phyloP scores from a whole-genome alignment of 2,888 invertebrate species.

The Dryomyza anilis region DNA sequence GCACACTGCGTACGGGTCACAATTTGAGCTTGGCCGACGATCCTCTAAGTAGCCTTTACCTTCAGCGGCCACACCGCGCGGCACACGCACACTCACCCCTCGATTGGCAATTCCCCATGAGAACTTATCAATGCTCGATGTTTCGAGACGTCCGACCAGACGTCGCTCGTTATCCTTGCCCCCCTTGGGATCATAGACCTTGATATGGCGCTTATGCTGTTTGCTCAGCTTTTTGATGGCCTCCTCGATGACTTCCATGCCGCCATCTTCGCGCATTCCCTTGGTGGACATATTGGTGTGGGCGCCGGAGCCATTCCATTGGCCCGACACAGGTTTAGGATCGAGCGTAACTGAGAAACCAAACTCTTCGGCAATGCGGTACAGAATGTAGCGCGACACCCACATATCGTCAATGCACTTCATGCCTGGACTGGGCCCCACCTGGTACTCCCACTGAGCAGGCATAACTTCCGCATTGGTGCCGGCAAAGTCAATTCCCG shows the following conservation, averaged over 20 bases:
- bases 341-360: slow-evolving; percentile 65
- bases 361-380: slow-evolving; percentile 67
- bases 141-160: slow-evolving; percentile 76
- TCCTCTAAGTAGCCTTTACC: slow-evolving; percentile 79
- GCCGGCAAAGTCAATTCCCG: slow-evolving; percentile 77
- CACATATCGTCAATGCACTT: slow-evolving; percentile 67
- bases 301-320: slow-evolving; percentile 93
- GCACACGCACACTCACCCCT: slow-evolving; percentile 75
- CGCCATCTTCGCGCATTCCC: slow-evolving; percentile 75
- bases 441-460: slow-evolving; percentile 74
- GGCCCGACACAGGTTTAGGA: slow-evolving; percentile 69
- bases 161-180: slow-evolving; percentile 78
- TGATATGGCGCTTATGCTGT: slow-evolving; percentile 75
- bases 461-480: slow-evolving; percentile 83
- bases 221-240: slow-evolving; percentile 76
- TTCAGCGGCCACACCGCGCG: slow-evolving; percentile 71
- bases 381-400: slow-evolving; percentile 66
- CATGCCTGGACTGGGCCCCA: slow-evolving; percentile 69
- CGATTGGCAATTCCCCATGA: slow-evolving; percentile 70
- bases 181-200: slow-evolving; percentile 75
- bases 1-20: slow-evolving; percentile 72
- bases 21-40: slow-evolving; percentile 74
- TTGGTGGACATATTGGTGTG: slow-evolving; percentile 90
- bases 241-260: slow-evolving; percentile 71
- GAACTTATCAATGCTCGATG: slow-evolving; percentile 69